Conservation (phyloP, 2,888 invertebrate species). For the Acrocera orbiculus region DNA sequence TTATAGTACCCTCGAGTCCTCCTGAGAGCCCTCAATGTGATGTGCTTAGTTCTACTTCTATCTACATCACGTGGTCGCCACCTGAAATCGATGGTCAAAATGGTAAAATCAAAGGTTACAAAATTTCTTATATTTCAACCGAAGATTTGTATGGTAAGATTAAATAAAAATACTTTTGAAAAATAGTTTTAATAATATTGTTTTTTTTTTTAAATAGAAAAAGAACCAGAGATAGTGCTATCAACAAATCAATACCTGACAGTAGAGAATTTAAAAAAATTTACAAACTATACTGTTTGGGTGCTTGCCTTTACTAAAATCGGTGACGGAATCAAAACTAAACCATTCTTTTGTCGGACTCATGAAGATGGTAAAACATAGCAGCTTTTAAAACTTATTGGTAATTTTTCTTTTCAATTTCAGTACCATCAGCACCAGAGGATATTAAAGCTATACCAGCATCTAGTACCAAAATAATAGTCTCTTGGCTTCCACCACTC, state of each 20-base stretch:
- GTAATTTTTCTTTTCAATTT: conserved; percentile 9
- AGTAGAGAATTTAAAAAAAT: conserved; percentile 60
- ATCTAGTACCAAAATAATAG: conserved; percentile 65
- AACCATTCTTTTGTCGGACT: conserved; percentile 70
- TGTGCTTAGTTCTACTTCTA: conserved; percentile 64
- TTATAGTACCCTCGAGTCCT: conserved; percentile 64
- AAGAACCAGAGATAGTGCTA: conserved; percentile 59
- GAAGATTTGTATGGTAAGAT: conserved; percentile 59
- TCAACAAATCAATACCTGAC: conserved; percentile 33
- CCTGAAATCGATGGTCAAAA: conserved; percentile 67
- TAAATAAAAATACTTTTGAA: background rate
- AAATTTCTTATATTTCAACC: conserved; percentile 61
- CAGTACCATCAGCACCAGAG: conserved; percentile 77
- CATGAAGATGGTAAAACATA: conserved; percentile 62
- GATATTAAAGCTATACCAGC: conserved; percentile 81
- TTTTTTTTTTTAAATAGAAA: conserved; percentile 34
- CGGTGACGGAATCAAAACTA: conserved; percentile 75
- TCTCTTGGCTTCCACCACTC: conserved; percentile 78
- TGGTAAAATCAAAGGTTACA: conserved; percentile 69
- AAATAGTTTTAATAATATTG: background rate
- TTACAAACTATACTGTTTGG: conserved; percentile 83
- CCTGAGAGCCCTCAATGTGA: conserved; percentile 69
- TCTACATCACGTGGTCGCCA: conserved; percentile 72
- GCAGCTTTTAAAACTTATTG: background rate
- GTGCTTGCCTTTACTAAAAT: conserved; percentile 75